Base-by-base conservation (phyloP, 2,888 invertebrate genomes). In the Clanis bilineata region DNA sequence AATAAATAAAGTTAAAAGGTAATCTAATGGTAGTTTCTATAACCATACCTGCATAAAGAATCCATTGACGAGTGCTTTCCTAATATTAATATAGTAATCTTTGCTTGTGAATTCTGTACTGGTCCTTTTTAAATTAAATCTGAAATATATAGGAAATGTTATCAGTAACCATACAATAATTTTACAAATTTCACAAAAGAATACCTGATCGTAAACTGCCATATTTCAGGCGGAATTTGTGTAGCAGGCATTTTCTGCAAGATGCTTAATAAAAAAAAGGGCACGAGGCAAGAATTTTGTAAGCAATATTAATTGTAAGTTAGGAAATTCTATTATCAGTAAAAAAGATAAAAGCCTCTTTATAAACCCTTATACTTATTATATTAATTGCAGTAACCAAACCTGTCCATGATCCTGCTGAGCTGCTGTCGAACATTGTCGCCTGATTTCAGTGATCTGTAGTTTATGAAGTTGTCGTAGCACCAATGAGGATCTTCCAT, bases 401-500 rank as follows among this genome's bases (percentile, higher is more conserved):
- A 88, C 91, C 91, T 95, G 87, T 99, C 99, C 99, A 99, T 99
- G 72, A 99, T 99, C 72, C 99, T 94, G 41, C 98, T 97, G 77
- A 99, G 93, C 80, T 99, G 99, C 74, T 98, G 97, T 3, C 99
- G 94, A 7, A 99, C 99, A 86, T 99, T 99, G 88, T 99, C 99
- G 0, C 99, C 99, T 39, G 98, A 98, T 88, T 99, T 99, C 63
- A 99, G 93, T 0, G 99, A 98, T 67, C 99, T 95, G 91, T 97
- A 99, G 94, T 99, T 99, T 70, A 99, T 97, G 86, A 99, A 99
- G 92, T 99, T 99, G 83, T 99, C 99, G 79, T 99, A 99, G 85
- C 99, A 99, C 99, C 99, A 99, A 86, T 98, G 98, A 0, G 98
- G 97, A 88, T 99, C 99, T 90, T 99, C 99, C 93, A 96, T 96